Conservation (phyloP, 2,113 vertebrate species). For the Dromas ardeola region DNA sequence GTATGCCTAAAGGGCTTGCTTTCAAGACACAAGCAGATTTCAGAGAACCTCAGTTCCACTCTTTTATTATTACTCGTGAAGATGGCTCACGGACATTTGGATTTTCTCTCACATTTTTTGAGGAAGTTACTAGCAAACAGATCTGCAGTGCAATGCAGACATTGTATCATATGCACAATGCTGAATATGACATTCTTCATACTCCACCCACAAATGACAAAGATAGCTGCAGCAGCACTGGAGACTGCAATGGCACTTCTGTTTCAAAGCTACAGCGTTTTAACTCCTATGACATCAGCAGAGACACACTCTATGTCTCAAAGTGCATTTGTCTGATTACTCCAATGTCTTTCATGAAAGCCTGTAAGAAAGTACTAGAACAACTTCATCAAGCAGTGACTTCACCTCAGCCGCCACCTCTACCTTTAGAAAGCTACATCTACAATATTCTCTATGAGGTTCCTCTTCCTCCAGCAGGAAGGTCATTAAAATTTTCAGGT, state of each 20-base stretch:
- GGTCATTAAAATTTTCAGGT: slow-evolving; percentile 95
- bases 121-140: slow-evolving; percentile 98
- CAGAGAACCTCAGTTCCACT: slow-evolving; percentile 94
- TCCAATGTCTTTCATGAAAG: slow-evolving; percentile 96
- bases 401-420: slow-evolving; percentile 90
- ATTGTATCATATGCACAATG: slow-evolving; percentile 99
- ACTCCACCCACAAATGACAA: slow-evolving; percentile 71
- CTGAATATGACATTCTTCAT: slow-evolving; percentile 93
- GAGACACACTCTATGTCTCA: slow-evolving; percentile 95
- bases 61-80: slow-evolving; percentile 97
- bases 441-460: slow-evolving; percentile 98
- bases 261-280: slow-evolving; percentile 94
- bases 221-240: slow-evolving; percentile 70
- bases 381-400: slow-evolving; percentile 94
- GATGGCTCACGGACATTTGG: slow-evolving; percentile 98
- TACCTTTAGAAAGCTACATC: slow-evolving; percentile 98
- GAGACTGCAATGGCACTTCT: slow-evolving; percentile 82
- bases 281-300: slow-evolving; percentile 97
- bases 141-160: slow-evolving; percentile 99
- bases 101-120: slow-evolving; percentile 97
- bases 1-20: slow-evolving; percentile 97
- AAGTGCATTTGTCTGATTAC: slow-evolving; percentile 98
- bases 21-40: slow-evolving; percentile 95
- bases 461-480: slow-evolving; percentile 90
- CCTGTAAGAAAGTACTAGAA: slow-evolving; percentile 89